phyloP scores from a whole-genome alignment of 2,113 vertebrate species.

The Fulmarus glacialis region DNA sequence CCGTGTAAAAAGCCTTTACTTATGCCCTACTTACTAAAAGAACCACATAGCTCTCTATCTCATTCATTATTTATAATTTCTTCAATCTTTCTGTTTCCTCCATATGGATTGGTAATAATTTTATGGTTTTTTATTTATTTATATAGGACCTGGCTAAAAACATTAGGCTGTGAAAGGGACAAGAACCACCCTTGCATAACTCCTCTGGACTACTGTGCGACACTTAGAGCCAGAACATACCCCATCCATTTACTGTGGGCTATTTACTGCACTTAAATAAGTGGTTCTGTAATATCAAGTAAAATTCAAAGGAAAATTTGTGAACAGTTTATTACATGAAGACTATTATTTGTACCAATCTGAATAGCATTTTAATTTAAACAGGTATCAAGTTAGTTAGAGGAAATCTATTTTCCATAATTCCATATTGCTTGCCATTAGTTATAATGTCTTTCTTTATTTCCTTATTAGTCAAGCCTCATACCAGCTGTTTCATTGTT shows the following conservation, averaged over 20 bases:
- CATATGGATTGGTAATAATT: background rate
- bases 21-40: background rate
- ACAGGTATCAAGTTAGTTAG: background rate
- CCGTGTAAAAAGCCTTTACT: background rate
- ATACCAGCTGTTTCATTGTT: conserved; percentile 2
- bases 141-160: background rate
- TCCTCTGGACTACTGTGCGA: background rate
- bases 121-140: background rate
- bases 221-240: background rate
- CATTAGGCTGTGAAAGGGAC: background rate
- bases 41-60: background rate
- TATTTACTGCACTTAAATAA: background rate
- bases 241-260: background rate
- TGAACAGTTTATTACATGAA: background rate
- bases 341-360: background rate
- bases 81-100: background rate
- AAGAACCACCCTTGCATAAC: background rate
- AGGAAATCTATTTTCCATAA: background rate
- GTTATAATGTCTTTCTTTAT: background rate
- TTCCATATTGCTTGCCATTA: background rate
- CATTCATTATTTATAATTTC: background rate
- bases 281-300: background rate
- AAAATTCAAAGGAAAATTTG: background rate
- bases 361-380: background rate
- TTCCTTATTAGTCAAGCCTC: conserved; percentile 4